phyloP scores from a whole-genome alignment of 2,113 vertebrate species.

The Callaeas wilsoni region DNA sequence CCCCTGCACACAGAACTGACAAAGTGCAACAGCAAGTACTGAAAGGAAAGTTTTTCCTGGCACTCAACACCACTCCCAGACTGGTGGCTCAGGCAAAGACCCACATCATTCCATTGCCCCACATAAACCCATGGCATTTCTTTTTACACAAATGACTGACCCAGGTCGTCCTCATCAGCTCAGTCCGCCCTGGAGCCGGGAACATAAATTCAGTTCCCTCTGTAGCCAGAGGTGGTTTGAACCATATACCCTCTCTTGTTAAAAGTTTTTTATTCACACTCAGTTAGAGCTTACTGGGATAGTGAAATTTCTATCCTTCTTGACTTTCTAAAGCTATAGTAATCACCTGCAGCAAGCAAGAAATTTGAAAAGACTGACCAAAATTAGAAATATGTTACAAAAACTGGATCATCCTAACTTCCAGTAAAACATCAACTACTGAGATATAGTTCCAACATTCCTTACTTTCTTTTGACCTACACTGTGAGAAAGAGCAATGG shows the following conservation, averaged over 20 bases:
- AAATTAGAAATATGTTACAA: neutral
- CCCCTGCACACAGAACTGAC: neutral
- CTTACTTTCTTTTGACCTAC: neutral
- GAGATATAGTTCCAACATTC: neutral
- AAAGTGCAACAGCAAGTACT: neutral
- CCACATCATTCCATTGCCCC: neutral
- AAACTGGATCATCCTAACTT: neutral
- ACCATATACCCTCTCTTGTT: neutral
- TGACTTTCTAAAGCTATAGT: neutral
- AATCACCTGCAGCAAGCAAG: neutral
- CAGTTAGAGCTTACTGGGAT: neutral
- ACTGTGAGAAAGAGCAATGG: neutral
- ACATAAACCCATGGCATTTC: neutral
- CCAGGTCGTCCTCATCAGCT: neutral
- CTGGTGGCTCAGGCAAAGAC: neutral
- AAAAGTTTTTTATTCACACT: neutral
- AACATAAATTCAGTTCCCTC: neutral
- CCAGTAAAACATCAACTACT: neutral
- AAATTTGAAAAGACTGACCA: neutral
- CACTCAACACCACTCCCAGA: neutral
- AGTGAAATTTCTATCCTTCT: neutral
- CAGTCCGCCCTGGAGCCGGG: accelerated
- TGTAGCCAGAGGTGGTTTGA: neutral
- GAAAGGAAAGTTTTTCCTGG: neutral
- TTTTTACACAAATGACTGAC: neutral